These are phyloP conservation scores for Tenthredo amoena DNA, from an alignment of 2,888 invertebrate genomes.

Conservation along the genomic window DNA sequence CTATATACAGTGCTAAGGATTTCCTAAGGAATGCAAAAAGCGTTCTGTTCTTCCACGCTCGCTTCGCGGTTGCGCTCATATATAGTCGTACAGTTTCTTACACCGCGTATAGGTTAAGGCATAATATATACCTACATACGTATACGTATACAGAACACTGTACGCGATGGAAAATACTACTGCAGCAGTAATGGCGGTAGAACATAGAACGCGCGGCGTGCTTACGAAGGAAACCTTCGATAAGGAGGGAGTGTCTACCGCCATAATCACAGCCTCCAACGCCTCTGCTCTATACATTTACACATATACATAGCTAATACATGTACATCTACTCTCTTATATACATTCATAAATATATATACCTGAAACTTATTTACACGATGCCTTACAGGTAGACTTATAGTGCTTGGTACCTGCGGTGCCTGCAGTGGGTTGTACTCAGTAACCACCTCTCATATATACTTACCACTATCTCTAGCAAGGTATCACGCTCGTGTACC, in stretches of 20 bases:
- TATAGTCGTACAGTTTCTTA: background rate
- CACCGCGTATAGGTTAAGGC: background rate
- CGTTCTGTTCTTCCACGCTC: slow-evolving; percentile 35
- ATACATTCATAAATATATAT: background rate
- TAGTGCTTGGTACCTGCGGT: slow-evolving; percentile 34
- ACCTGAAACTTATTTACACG: slow-evolving; percentile 4
- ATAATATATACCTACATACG: background rate
- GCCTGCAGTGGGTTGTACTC: slow-evolving; percentile 32
- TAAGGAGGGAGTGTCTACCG: slow-evolving; percentile 78
- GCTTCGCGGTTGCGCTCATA: background rate
- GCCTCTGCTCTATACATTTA: slow-evolving; percentile 62
- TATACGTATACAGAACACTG: background rate
- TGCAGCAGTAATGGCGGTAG: slow-evolving; percentile 44
- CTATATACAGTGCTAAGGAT: background rate
- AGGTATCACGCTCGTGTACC: slow-evolving; percentile 35
- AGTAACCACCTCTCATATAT: slow-evolving; percentile 39
- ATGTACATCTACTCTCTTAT: background rate
- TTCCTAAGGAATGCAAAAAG: slow-evolving; percentile 9
- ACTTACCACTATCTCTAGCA: slow-evolving; percentile 45
- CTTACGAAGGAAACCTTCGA: slow-evolving; percentile 75
- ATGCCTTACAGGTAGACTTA: slow-evolving; percentile 25
- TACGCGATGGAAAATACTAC: background rate
- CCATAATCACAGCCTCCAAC: slow-evolving; percentile 76
- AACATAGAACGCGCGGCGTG: slow-evolving; percentile 54
- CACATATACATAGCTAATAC: background rate